Conservation (phyloP, 2,797 vertebrate genomes). For the Acanthornis magna region DNA sequence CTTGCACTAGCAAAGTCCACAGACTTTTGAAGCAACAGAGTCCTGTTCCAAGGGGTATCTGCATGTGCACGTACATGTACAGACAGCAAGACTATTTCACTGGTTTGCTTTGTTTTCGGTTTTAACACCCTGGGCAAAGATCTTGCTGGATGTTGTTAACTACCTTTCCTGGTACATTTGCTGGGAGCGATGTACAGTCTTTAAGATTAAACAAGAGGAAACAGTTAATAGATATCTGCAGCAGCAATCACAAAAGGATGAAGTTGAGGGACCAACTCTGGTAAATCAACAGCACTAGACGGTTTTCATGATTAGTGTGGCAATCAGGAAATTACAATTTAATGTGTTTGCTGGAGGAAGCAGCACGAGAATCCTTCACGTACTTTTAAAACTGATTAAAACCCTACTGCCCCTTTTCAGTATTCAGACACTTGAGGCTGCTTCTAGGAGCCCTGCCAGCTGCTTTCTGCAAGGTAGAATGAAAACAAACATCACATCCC, state of each 20-base stretch:
- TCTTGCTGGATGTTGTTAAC: background rate
- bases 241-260: conserved; percentile 29
- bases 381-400: conserved; percentile 54
- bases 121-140: background rate
- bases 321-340: conserved; percentile 59
- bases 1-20: background rate
- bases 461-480: background rate
- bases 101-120: background rate
- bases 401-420: conserved; percentile 43
- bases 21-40: background rate
- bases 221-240: conserved; percentile 39
- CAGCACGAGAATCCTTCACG: conserved; percentile 48
- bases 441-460: conserved; percentile 9
- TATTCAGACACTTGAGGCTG: conserved; percentile 20
- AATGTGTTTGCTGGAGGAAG: conserved; percentile 66
- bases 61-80: background rate
- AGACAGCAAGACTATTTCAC: background rate
- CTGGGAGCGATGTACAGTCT: background rate
- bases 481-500: conserved; percentile 6
- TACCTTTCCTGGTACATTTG: background rate
- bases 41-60: background rate
- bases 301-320: conserved; percentile 34
- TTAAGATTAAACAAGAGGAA: background rate
- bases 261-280: conserved; percentile 24
- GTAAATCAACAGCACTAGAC: conserved; percentile 50